Base-by-base conservation (phyloP, 1,140 invertebrate genomes). In the Odontomachus brunneus region DNA sequence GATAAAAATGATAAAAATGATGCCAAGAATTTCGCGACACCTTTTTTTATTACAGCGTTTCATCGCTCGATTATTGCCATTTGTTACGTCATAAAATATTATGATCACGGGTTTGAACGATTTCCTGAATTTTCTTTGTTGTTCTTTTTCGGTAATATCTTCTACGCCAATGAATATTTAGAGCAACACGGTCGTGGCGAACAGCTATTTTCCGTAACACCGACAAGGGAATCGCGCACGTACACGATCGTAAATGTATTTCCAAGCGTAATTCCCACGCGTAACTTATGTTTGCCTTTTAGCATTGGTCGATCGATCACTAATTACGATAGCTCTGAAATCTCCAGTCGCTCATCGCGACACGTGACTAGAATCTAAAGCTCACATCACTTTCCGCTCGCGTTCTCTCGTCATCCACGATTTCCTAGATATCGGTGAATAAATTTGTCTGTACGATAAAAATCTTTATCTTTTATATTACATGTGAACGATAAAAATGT, bases 61-160 rank as follows among this genome's bases (percentile, higher is more conserved):
- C 22, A 49, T 66, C 14, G 38, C 19, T 3, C 19, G 22, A 22
- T 24, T 0, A 49, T 66, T 15, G 11, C 19, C 17, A 66, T 66
- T 66, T 66, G 38, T 44, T 44, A 48, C 44, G 19, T 24, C 48
- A 48, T 22, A 48, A 19, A 66, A 24, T 38, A 66, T 66, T 66
- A 66, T 11, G 14, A 66, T 66, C 19, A 24, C 5, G 9, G 38
- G 22, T 48, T 65, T 48, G 7, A 65, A 19, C 7, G 29, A 33
- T 62, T 62, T 33, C 15, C 5, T 24, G 19, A n/a, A n/a, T 33
- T 33, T 33, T 33, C 5, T 33, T 5, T 33, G 2, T 33, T 1
- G 22, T 66, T 48, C 17, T 24, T 44, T 66, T 24, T 24, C 24
- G 15, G 48, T 48, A 66, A 66, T 17, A 17, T 66, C 14, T 66